These are phyloP conservation scores for Suillia variegata DNA, from an alignment of 2,888 invertebrate species.

Conservation along the genomic window DNA sequence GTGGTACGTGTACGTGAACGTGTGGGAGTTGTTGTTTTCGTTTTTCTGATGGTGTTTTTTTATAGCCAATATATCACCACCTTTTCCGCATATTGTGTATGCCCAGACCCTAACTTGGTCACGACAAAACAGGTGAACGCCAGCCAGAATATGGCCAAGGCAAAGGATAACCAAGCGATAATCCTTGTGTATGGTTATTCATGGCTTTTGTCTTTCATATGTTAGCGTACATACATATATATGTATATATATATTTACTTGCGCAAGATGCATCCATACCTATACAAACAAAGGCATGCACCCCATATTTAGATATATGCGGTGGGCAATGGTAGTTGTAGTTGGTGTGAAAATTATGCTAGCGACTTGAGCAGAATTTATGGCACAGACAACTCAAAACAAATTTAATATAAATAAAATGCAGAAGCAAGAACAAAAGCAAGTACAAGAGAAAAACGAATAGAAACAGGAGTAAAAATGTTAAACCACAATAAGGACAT, in stretches of 20 bases:
- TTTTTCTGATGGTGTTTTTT: too few relatives aligned
- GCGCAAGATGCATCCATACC: neutral
- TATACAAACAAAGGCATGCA: neutral
- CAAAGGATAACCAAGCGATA: constrained; percentile 1
- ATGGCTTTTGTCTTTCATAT: neutral
- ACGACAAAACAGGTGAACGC: neutral
- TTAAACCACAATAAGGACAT: too few relatives aligned
- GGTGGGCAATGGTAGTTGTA: too few relatives aligned
- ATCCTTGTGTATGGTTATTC: neutral
- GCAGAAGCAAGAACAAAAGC: neutral
- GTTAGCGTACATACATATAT: neutral
- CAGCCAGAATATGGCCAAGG: neutral
- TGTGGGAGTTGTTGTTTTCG: too few relatives aligned
- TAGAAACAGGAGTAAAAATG: neutral
- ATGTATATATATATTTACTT: neutral
- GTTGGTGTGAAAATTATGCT: neutral
- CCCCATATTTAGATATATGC: neutral
- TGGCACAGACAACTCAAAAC: neutral
- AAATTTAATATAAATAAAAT: neutral
- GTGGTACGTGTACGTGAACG: too few relatives aligned
- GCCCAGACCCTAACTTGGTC: neutral
- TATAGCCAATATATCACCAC: too few relatives aligned
- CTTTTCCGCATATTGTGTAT: neutral
- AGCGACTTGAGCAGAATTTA: neutral
- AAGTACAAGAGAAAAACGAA: neutral